Conservation (phyloP, 1,140 invertebrate genomes). For the Danaus plexippus region DNA sequence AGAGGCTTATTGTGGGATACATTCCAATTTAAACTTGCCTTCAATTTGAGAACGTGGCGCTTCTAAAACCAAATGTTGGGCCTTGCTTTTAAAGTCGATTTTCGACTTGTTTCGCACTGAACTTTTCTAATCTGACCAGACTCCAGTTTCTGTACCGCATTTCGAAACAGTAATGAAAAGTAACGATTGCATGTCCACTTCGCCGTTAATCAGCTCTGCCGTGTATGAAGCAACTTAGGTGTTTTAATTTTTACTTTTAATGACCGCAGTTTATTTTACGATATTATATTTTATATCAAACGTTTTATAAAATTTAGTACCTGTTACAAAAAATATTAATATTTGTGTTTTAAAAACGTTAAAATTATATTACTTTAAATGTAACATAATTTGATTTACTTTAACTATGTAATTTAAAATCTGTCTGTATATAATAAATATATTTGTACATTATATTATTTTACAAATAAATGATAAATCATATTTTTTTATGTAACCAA, state of each 20-base stretch:
- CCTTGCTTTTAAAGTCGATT: conserved; percentile 68
- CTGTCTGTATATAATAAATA: no score
- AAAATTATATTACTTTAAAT: no score
- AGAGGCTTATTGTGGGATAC: conserved; percentile 68
- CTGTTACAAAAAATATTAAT: no score
- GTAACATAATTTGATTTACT: no score
- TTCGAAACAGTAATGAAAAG: conserved; percentile 69
- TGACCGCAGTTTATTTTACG: background rate
- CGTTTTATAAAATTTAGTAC: no score
- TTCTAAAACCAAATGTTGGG: conserved; percentile 69
- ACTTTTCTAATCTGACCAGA: conserved; percentile 70
- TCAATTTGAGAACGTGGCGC: conserved; percentile 47
- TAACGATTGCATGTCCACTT: conserved; percentile 65
- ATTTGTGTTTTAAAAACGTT: no score
- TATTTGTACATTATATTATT: no score
- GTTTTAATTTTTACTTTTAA: conserved; percentile 8
- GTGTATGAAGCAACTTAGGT: conserved; percentile 22
- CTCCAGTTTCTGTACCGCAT: conserved; percentile 55
- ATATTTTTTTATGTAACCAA: no score
- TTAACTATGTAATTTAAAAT: no score
- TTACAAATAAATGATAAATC: no score
- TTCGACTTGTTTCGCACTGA: conserved; percentile 58
- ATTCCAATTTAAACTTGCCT: conserved; percentile 71
- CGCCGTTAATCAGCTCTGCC: conserved; percentile 58
- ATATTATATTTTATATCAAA: no score